Evolutionary conservation across 2,888 invertebrate species (phyloP), one percentile per base, ranked within the genome.

Genomic region (Scotopteryx bipunctaria): DNA sequence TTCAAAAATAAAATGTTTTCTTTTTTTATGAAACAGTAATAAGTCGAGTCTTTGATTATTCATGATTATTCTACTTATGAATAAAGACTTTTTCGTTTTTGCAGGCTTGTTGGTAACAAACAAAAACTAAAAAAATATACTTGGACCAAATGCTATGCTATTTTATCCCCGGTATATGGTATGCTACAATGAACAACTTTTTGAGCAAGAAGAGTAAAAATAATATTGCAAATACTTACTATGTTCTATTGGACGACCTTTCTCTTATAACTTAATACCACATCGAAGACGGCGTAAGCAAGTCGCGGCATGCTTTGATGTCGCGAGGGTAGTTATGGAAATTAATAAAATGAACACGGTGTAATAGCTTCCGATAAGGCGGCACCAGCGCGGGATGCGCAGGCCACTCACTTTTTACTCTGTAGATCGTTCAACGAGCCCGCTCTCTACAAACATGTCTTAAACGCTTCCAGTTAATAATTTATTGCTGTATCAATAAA

Each of bases 311-410:
- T 71, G 71, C 81, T 89, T 88, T 90, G 87, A 90, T 81, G 83
- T 86, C 77, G 71, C 67, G 69, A 77, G 85, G 86, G 86, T 87
- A 86, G 88, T 89, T 89, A 89, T 85, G 86, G 74, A 88, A 88
- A 88, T 89, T 89, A 88, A 89, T 90, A 89, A 88, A 88, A 80
- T 78, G 80, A 78, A 78, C 80, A 78, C 79, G 82, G 69, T 83
- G 84, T 90, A 88, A 90, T 88, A 83, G 87, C 89, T 89, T 89
- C 89, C 89, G 88, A 89, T 87, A 86, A 86, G 78, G 69, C 74
- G 72, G 69, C 73, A 69, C 69, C 68, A 66, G 75, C 70, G 66
- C 74, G 66, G 21, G 41, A 33, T 47, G 47, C 45, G 52, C 52
- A 31, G 71, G 71, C 66, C 70, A 66, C 63, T 63, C 61, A 65